Evolutionary conservation across 1,140 invertebrate species (phyloP), one percentile per base, ranked within the genome.

Genomic region (Camponotus pennsylvanicus): DNA sequence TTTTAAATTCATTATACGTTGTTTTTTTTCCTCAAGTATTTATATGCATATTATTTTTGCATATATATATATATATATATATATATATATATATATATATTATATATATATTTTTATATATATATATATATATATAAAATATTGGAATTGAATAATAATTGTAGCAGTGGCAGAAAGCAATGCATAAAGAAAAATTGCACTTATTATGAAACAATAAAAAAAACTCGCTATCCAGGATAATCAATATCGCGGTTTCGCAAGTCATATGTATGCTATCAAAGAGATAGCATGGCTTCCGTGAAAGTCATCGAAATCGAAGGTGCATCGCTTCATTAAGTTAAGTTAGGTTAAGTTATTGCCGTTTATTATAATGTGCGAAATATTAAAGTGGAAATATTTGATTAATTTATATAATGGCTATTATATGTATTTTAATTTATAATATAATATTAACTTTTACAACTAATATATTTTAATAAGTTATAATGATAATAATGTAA

Each of bases 241-340:
- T 76, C 55, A 18, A 18, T 61, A 59, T 45, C 27, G 69, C 6
- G 13, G n/a, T 83, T 83, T 61, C 2, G 27, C 27, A 71, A 82
- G 11, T 59, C 67, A 18, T 13, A 40, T n/a, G 52, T 1, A n/a
- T 7, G 66, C 63, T 89, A 88, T 89, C 75, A 32, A 52, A 52
- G 21, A 21, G 32, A 69, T 85, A 73, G 21, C 49, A 59, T 8
- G 18, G 13, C 52, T 57, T 34, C 42, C n/a, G 34, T 21, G 55
- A 73, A 84, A 42, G 45, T 89, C 70, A 88, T 89, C 70, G 34
- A 64, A 82, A 21, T 59, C 37, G 76, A 34, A 55, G 27, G 21
- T 13, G 55, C 18, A 15, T 45, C 18, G 15, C 27, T 27, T 66
- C 76, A 11, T 61, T 11, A 49, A n/a, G 9, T 52, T 32, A 61